Evolutionary conservation across 1,140 invertebrate species (phyloP), one percentile per base, ranked within the genome.

Genomic region (Heliconius congener): DNA sequence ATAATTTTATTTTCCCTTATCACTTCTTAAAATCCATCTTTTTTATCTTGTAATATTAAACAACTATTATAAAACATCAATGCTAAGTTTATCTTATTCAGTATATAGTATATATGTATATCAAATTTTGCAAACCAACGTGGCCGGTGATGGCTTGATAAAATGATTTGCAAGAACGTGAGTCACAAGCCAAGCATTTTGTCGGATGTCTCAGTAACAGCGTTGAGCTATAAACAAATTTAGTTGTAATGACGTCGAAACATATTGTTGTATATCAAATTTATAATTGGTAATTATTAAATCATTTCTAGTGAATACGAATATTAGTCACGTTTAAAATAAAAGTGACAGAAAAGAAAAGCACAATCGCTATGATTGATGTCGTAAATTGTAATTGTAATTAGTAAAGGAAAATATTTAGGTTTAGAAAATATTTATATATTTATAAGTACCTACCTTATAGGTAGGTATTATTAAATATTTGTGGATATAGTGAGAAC

Each of bases 211-310:
- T 37, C 42, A 79, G 42, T 55, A 72, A 60, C 34, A 76, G 70
- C n/a, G 74, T 72, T 72, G 77, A 42, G 74, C 73, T 80, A 80
- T 66, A 66, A 66, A 66, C 60, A 66, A 66, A 66, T 66, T 66
- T 27, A 66, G 11, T 66, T 11, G 11, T 66, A 30, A 66, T 27
- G 60, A 27, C 60, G 23, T 66, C 60, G 23, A 9, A 13, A 27
- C 2, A 0, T 27, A 66, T 66, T 30, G 3, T 27, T 27, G 11
- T 0, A 23, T 60, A 23, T 9, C 55, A 60, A n/a, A 60, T 60
- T 60, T n/a, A 11, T 60, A 11, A 46, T 46, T 46, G 16, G 42
- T 46, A 16, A 46, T 60, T 60, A 60, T 27, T 23, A 9, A 60
- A n/a, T 60, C 42, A 46, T 16, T 46, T 9, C 11, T 27, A 66